Evolutionary conservation across 2,888 invertebrate species (phyloP).

Genomic region (Mythimna lalbum): DNA sequence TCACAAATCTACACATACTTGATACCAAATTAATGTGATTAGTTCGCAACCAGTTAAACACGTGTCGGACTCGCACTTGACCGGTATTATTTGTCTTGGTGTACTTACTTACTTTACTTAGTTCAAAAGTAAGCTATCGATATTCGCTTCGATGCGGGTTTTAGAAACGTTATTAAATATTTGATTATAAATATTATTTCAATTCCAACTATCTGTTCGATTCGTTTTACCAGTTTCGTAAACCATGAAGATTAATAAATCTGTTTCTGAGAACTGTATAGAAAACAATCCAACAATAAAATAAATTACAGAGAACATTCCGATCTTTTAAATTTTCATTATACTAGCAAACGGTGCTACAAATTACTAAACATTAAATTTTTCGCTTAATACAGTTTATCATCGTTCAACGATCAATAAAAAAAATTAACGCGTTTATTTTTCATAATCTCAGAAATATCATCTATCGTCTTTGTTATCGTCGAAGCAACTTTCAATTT

Average conservation of each 20-base stretch:
- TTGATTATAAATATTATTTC: not conserved
- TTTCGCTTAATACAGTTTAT: constrained; percentile 51
- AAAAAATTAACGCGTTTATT: constrained; percentile 53
- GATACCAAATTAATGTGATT: no score
- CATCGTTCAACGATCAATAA: constrained; percentile 44
- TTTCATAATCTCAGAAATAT: constrained; percentile 64
- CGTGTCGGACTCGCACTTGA: no score
- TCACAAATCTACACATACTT: no score
- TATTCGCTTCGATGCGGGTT: not conserved
- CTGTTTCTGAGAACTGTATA: not conserved
- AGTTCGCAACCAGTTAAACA: no score
- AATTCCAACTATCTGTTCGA: not conserved
- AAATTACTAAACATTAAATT: constrained; percentile 23
- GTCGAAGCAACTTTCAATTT: constrained; percentile 72
- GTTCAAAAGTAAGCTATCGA: not conserved
- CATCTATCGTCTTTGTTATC: constrained; percentile 65
- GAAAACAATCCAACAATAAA: constrained; percentile 29
- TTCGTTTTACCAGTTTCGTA: not conserved
- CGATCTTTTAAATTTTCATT: constrained; percentile 13
- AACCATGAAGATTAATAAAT: constrained; percentile 11
- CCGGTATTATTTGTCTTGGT: no score
- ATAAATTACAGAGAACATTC: constrained; percentile 1
- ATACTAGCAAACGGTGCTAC: constrained; percentile 12
- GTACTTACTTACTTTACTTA: no score
- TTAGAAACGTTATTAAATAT: constrained; percentile 10